Base-by-base conservation (phyloP, 2,113 vertebrate species). In the Megalops atlanticus region DNA sequence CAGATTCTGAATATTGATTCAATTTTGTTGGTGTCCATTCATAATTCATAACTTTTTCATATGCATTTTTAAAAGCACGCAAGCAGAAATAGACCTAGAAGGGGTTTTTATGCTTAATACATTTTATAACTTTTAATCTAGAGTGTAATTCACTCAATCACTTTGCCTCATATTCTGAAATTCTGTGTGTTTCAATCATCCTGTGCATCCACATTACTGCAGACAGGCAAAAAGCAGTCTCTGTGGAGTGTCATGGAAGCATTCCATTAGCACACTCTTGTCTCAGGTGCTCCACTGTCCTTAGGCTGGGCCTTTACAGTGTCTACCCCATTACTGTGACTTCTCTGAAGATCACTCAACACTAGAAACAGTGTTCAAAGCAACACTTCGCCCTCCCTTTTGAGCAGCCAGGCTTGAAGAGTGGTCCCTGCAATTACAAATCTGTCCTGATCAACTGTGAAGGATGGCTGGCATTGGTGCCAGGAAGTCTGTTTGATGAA, bases 301-400 rank as follows among this genome's bases (percentile, higher is more conserved):
- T 36, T 36, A 4, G 1, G 35, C 35, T 36, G 38, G 21, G 21
- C 21, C 8, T 64, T 15, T 35, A 6, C 49, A n/a, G n/a, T n/a
- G n/a, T n/a, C n/a, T n/a, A n/a, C 27, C n/a, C 18, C 68, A 15
- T 33, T 24, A 16, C 39, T 12, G n/a, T 16, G 21, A 36, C 68
- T 80, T 80, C 78, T 71, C 8, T 18, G 24, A 36, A 80, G 64
- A 80, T 80, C 64, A 80, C 21, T 71, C 78, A 80, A 71, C 41
- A 10, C 40, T 15, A 40, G 41, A 71, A 79, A 24, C 41, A n/a
- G n/a, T n/a, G 41, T 45, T 69, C 36, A n/a, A 70, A 71, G 78
- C 31, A 72, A 72, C 2, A 8, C 31, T 40, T 47, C 41, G 7
- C 64, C 18, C 35, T 79, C 33, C 36, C 54, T 58, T 64, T 68